Base-by-base conservation (phyloP, 2,888 invertebrate genomes). In the Orchesella flavescens region DNA sequence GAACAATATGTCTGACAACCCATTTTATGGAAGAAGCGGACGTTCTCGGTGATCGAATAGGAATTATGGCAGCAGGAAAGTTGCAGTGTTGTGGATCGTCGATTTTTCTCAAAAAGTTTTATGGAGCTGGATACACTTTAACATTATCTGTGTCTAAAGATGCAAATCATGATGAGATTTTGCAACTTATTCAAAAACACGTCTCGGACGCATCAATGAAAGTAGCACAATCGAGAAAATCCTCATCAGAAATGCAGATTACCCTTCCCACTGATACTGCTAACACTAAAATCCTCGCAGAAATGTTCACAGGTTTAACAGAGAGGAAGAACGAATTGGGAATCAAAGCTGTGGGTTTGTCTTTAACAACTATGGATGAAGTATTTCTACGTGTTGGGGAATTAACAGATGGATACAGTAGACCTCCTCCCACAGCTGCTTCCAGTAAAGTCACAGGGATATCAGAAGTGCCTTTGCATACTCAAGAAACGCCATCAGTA, bases 281-380 rank as follows among this genome's bases (percentile, higher is more conserved):
- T 76, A n/a, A 76, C 19, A 34, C 55, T 21, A 7, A 0, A 13
- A 19, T n/a, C 21, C 21, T 76, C 17, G 55, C 66, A 13, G 66
- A 76, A n/a, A 24, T 76, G 9, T 55, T 76, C 55, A 49, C 61
- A 15, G 55, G n/a, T 0, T 15, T 76, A 9, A 65, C 43, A 17
- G 43, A 49, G 1, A 15, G 55, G 34, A 46, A 65, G 53, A 55
- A 19, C 1, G n/a, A 15, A 10, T 19, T 76, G 17, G 53, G 59
- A 3, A 49, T 80, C 0, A 59, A 66, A 7, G 21, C 57, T 24
- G 59, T 94, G 89, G 97, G 97, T 4, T 93, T 96, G 17, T 93
- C 95, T 1, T 93, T 96, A 10, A 96, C 96, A 0, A 95, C 96
- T 0, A 92, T 97, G 91, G 96, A 97, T 90, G 97, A 97, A 90